phyloP scores from a whole-genome alignment of 1,140 invertebrate species.

The Drosophila paulistorum region DNA sequence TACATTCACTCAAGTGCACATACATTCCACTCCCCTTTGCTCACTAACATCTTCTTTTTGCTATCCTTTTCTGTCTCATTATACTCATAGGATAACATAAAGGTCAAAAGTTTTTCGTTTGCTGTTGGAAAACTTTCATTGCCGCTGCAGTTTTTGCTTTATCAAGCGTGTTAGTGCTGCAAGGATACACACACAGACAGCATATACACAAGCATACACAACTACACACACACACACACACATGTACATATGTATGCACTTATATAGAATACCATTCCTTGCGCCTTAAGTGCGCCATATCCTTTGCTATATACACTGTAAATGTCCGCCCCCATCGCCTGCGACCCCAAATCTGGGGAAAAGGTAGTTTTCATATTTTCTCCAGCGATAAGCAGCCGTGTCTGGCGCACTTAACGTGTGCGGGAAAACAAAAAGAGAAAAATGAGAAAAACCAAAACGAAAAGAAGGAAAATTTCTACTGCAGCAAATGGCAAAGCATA shows the following conservation, averaged over 20 bases:
- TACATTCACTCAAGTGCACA: conserved; percentile 30
- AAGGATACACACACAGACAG: conserved; percentile 28
- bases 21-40: conserved; percentile 7
- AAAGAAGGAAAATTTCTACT: conserved; percentile 40
- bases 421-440: conserved; percentile 24
- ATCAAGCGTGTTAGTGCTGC: conserved; percentile 62
- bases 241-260: conserved; percentile 26
- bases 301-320: conserved; percentile 36
- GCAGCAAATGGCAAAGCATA: conserved; percentile 78
- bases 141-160: conserved; percentile 64
- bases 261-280: conserved; percentile 35
- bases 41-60: background rate
- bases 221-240: conserved; percentile 10
- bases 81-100: conserved; percentile 50
- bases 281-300: conserved; percentile 63
- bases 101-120: conserved; percentile 79
- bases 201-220: conserved; percentile 29
- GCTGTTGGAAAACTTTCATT: conserved; percentile 70
- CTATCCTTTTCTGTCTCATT: conserved; percentile 1
- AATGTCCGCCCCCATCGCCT: conserved; percentile 40
- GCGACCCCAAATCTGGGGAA: background rate
- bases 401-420: conserved; percentile 59
- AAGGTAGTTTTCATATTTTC: conserved; percentile 80
- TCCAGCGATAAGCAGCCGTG: conserved; percentile 63
- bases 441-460: conserved; percentile 27